A percentile compares a stretch with the other conserved stretches of the same genome.
Conservation (phyloP, 2,113 vertebrate genomes). For the Callaeas wilsoni region DNA sequence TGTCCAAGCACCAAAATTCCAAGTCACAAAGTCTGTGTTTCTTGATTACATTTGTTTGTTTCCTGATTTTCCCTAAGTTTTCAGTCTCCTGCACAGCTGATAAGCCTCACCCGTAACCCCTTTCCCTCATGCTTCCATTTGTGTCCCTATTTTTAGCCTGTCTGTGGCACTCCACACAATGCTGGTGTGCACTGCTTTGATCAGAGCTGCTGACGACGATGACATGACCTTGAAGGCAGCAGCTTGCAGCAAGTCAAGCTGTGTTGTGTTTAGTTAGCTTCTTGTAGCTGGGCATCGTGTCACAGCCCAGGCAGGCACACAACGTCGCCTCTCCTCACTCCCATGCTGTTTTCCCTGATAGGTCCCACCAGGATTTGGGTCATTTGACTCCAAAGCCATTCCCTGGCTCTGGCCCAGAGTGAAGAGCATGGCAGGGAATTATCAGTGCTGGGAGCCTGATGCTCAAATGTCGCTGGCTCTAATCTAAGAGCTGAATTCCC, state of each 20-base stretch:
- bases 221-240: not conserved
- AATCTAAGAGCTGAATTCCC: not conserved
- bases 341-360: not conserved
- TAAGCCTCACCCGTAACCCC: not conserved
- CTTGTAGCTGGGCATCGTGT: not conserved
- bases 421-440: not conserved
- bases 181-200: not conserved
- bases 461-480: rapidly evolving
- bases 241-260: not conserved
- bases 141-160: slow-evolving; percentile 13
- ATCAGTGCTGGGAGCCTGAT: not conserved
- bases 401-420: not conserved
- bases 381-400: not conserved
- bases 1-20: not conserved
- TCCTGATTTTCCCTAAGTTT: not conserved
- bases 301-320: not conserved
- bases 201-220: not conserved
- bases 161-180: not conserved
- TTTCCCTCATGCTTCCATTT: not conserved
- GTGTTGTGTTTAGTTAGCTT: not conserved
- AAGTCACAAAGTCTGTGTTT: not conserved
- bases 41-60: not conserved
- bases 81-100: not conserved
- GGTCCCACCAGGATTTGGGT: not conserved
- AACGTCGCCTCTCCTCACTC: not conserved